Conservation (phyloP, 53 echinoderm and acorn worm species). For the Echinometra lucunter region DNA sequence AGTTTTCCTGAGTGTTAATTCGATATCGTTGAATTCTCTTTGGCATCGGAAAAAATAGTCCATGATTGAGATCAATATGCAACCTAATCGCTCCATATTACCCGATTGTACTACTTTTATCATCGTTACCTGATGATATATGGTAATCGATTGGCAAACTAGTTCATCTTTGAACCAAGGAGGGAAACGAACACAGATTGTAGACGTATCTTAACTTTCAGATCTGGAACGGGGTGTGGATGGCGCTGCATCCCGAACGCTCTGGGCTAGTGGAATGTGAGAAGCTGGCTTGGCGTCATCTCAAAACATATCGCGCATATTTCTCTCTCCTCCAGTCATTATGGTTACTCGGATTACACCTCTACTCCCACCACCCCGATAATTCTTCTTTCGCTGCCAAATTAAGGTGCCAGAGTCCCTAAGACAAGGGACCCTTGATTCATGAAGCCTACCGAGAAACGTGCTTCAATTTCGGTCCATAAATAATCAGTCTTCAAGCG, state of each 20-base stretch:
- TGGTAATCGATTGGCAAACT: constrained; percentile 9
- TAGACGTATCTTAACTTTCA: constrained; percentile 28
- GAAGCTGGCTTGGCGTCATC: constrained; percentile 45
- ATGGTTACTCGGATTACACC: constrained; percentile 10
- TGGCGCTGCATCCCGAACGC: not conserved
- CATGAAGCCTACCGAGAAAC: constrained; percentile 41
- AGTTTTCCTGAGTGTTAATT: not conserved
- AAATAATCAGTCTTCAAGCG: constrained; percentile 10
- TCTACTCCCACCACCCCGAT: not conserved
- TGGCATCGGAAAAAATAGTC: not conserved
- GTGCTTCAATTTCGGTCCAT: constrained; percentile 32
- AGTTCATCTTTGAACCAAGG: constrained; percentile 5
- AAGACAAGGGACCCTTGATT: constrained; percentile 45
- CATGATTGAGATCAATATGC: not conserved
- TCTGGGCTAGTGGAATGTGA: constrained; percentile 34
- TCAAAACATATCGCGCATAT: constrained; percentile 55
- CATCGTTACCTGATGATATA: not conserved
- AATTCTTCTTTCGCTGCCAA: constrained; percentile 5
- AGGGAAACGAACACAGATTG: no score
- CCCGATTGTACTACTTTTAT: not conserved
- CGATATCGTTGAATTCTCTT: not conserved
- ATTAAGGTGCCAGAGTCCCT: constrained; percentile 19
- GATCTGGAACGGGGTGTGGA: constrained; percentile 12
- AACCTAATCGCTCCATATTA: not conserved
- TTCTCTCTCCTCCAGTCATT: constrained; percentile 49